Evolutionary conservation across 2,113 vertebrate species (phyloP), one percentile per base, ranked within the genome.

Genomic region (Phodopus roborovskii): DNA sequence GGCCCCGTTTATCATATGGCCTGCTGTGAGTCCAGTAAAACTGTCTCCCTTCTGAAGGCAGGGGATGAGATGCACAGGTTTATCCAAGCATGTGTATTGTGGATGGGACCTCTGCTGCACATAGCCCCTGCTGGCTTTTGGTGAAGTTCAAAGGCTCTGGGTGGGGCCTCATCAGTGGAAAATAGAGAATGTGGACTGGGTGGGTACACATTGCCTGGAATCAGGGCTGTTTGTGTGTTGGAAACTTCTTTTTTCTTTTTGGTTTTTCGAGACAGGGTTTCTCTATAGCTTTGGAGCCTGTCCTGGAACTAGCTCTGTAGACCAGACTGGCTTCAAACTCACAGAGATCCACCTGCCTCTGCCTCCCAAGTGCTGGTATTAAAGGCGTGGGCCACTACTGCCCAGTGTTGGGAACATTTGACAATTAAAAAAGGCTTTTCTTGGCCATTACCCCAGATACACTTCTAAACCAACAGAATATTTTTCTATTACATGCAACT

Each of bases 371-470:
- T 56, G 53, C 53, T 56, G 53, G 53, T 10, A 56, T 13, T 56
- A 56, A 56, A 56, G 53, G 53, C 12, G 53, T 56, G 53, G 1
- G 13, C 53, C 53, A 56, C 53, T 7, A 56, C 53, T 3, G 12
- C 53, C 53, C 12, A 15, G 26, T 10, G 36, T 8, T 26, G n/a
- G 22, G 7, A 9, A 24, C 26, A 88, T 60, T 28, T 58, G 60
- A 39, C 71, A 81, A 74, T 50, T 88, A 91, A 95, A 95, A 88
- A 82, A 84, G 19, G 26, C 24, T 94, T 48, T 53, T 88, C n/a
- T 36, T 56, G 45, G 53, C 10, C 12, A 16, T 68, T 30, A 1
- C 12, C 71, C 33, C 26, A 66, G 19, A 15, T 66, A 48, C 2
- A 58, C 91, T 95, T 92, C 78, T 33, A 62, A 68, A 90, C 3